Conservation (phyloP, 1,140 invertebrate genomes). For the Solenopsis invicta region DNA sequence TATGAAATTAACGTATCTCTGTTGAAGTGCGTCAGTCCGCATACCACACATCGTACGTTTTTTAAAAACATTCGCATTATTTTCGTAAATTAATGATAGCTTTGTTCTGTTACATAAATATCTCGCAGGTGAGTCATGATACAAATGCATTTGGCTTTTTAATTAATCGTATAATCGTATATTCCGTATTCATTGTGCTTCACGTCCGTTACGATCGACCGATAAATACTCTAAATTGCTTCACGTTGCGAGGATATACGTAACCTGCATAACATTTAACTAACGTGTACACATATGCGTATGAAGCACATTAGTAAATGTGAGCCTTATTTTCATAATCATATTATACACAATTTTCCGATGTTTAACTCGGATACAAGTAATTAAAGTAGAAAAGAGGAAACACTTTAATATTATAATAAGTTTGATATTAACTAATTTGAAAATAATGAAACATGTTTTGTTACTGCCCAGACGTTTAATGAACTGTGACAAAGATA, state of each 20-base stretch:
- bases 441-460: not conserved
- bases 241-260: not conserved
- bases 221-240: slow-evolving; percentile 41
- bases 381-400: not conserved
- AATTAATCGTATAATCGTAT: slow-evolving; percentile 19
- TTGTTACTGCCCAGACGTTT: not conserved
- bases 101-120: slow-evolving; percentile 2
- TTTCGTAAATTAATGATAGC: not conserved
- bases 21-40: not conserved
- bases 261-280: not conserved
- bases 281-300: too few species aligned
- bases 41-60: not conserved
- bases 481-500: not conserved
- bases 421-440: not conserved
- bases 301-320: not conserved
- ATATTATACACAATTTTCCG: not conserved
- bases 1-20: not conserved
- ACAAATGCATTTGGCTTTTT: not conserved
- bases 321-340: not conserved
- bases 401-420: not conserved
- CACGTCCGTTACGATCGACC: not conserved
- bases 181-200: not conserved
- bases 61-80: not conserved
- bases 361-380: not conserved
- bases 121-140: not conserved